Conservation (phyloP, 64 coral and sea anemone species). For the Platygyra sinensis region DNA sequence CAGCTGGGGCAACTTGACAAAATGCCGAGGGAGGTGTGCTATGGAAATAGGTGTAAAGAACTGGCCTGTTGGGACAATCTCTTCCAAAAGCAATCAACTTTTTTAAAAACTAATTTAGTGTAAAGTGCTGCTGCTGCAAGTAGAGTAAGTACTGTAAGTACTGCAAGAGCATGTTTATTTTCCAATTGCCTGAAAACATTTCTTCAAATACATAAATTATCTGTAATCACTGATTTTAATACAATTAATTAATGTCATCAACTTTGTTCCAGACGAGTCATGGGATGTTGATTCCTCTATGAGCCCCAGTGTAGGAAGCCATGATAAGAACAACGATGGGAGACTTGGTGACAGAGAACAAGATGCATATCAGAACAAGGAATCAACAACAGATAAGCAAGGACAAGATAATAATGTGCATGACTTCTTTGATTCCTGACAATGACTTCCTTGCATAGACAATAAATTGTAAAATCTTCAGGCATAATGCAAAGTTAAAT, state of each 20-base stretch:
- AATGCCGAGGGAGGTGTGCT: too few species aligned
- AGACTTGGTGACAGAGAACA: constrained; percentile 14
- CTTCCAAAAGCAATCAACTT: too few species aligned
- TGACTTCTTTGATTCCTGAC: constrained; percentile 73
- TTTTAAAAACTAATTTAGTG: too few species aligned
- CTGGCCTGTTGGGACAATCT: too few species aligned
- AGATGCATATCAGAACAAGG: not conserved
- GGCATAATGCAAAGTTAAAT: not conserved
- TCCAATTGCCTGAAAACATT: too few species aligned
- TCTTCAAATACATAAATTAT: too few species aligned
- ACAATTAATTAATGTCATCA: not conserved
- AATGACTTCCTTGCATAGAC: not conserved
- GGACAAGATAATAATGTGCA: constrained; percentile 26
- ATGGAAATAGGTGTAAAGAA: too few species aligned
- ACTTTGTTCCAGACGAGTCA: constrained; percentile 17
- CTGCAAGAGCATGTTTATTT: too few species aligned
- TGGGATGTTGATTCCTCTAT: constrained; percentile 3
- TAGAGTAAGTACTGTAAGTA: too few species aligned
- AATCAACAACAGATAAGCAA: constrained; percentile 16
- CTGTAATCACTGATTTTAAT: too few species aligned
- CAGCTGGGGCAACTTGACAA: too few species aligned
- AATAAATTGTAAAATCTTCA: not conserved
- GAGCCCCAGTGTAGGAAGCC: not conserved
- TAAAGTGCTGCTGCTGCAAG: too few species aligned
- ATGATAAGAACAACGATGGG: constrained; percentile 2